Evolutionary conservation across 2,113 vertebrate genomes (phyloP), one percentile per base, ranked within the genome.

Genomic region (Pomatostomus ruficeps): DNA sequence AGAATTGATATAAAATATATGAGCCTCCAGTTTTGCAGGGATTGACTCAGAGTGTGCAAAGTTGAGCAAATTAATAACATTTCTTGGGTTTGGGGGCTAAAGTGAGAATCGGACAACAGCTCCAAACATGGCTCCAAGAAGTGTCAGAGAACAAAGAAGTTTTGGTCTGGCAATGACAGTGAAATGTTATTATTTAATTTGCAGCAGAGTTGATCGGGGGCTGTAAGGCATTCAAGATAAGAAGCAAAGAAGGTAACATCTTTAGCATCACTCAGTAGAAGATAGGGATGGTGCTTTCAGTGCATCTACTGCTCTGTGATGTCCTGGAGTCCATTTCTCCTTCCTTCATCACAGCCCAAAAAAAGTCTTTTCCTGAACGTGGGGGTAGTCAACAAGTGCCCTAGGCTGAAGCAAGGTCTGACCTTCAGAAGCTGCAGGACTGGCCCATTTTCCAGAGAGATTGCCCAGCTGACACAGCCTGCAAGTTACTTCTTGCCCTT

Each of bases 401-500:
- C 17, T 22, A 42, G 21, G 35, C 70, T 87, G 49, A 87, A 68
- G n/a, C 23, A 68, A 61, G 42, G 11, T 11, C 36, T 81, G 42
- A 61, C 42, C 25, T 45, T 75, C 5, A 11, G 35, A 91, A 73
- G 42, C 71, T 72, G 76, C 62, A 61, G 38, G 33, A 43, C 67
- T 54, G 49, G 28, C 26, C 35, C 29, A 21, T 38, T 38, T 63
- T 72, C 65, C 48, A 25, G 45, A 78, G 40, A 72, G 22, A 67
- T 38, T 63, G 48, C 13, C 35, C 70, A 81, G 28, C 26, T 71
- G 46, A 80, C 42, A 65, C 46, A 51, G 35, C 25, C 74, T 82
- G 54, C 93, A 85, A 95, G 91, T 82, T 84, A 51, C 31, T 93
- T 88, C 89, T 95, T 94, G 89, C 35, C 59, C 36, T 48, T 55